A percentile compares a stretch with the other conserved stretches of the same genome.
phyloP scores from a whole-genome alignment of 2,888 invertebrate species.

The Mythimna impura region DNA sequence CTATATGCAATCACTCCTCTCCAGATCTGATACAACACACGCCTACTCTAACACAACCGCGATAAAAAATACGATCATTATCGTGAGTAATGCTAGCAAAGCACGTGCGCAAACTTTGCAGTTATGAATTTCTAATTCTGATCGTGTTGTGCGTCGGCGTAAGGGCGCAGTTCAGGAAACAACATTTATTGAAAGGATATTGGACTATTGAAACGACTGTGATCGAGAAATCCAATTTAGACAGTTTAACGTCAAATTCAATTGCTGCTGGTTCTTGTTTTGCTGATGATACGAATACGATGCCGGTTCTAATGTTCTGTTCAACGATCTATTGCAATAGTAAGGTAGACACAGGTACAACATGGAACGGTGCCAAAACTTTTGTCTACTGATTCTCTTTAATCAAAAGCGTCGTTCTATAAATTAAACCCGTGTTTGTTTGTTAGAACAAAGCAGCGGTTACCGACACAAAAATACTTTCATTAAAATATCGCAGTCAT shows the following conservation, averaged over 20 bases:
- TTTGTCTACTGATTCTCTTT: constrained; percentile 72
- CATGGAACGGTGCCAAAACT: constrained; percentile 71
- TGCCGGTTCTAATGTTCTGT: constrained; percentile 23
- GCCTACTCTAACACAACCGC: constrained; percentile 32
- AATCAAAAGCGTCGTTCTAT: constrained; percentile 72
- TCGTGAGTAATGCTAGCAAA: constrained; percentile 46
- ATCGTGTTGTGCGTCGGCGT: constrained; percentile 42
- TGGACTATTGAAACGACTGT: constrained; percentile 45
- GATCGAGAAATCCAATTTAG: constrained; percentile 44
- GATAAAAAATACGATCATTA: constrained; percentile 58
- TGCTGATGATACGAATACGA: constrained; percentile 12
- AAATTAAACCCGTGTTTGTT: constrained; percentile 75
- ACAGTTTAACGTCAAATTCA: constrained; percentile 23
- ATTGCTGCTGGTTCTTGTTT: constrained; percentile 31
- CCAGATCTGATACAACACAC: constrained; percentile 38
- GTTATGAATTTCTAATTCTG: constrained; percentile 61
- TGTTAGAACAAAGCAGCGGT: constrained; percentile 72
- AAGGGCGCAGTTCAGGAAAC: constrained; percentile 44
- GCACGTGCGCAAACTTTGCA: constrained; percentile 46
- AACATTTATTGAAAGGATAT: constrained; percentile 60
- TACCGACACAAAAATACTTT: constrained; percentile 80
- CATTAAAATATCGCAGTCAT: constrained; percentile 80
- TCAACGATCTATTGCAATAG: constrained; percentile 25
- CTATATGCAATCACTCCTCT: constrained; percentile 58
- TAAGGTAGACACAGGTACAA: constrained; percentile 58